These are phyloP conservation scores for Hiodon tergisus DNA, from an alignment of 2,113 vertebrate genomes.

Conservation along the genomic window DNA sequence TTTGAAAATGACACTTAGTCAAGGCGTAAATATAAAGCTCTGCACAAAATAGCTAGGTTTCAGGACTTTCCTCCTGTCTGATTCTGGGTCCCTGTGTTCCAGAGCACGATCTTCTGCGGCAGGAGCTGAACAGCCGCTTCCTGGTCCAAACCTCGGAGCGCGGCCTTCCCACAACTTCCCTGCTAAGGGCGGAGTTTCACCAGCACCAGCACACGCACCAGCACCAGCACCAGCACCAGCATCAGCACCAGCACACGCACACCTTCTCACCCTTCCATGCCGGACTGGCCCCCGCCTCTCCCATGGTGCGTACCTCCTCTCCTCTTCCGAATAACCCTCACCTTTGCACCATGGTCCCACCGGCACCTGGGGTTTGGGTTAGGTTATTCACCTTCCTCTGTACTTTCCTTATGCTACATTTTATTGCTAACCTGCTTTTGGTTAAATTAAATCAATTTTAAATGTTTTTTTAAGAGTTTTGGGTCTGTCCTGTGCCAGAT, in stretches of 20 bases:
- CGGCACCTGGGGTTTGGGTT: no score
- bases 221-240: slow-evolving; percentile 75
- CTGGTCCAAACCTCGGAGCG: slow-evolving; percentile 77
- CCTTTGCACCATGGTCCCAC: no score
- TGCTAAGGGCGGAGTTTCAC: slow-evolving; percentile 75
- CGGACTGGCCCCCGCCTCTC: slow-evolving; percentile 69
- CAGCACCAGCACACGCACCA: slow-evolving; percentile 79
- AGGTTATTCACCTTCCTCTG: no score
- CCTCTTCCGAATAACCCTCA: no score
- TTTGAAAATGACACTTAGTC: no score
- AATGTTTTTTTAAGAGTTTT: no score
- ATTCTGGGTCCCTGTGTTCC: slow-evolving; percentile 34
- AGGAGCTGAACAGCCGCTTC: slow-evolving; percentile 83
- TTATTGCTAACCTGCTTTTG: no score
- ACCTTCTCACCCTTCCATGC: slow-evolving; percentile 71
- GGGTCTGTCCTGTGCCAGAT: no score
- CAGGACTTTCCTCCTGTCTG: slow-evolving; percentile 39
- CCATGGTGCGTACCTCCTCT: slow-evolving; percentile 65
- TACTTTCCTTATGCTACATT: no score
- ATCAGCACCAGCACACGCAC: slow-evolving; percentile 78
- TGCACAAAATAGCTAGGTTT: no score
- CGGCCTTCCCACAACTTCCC: slow-evolving; percentile 53
- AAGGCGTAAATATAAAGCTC: no score
- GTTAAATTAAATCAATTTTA: no score
- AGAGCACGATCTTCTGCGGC: slow-evolving; percentile 81